phyloP scores from a whole-genome alignment of 2,113 vertebrate genomes.

The Boleophthalmus pectinirostris region DNA sequence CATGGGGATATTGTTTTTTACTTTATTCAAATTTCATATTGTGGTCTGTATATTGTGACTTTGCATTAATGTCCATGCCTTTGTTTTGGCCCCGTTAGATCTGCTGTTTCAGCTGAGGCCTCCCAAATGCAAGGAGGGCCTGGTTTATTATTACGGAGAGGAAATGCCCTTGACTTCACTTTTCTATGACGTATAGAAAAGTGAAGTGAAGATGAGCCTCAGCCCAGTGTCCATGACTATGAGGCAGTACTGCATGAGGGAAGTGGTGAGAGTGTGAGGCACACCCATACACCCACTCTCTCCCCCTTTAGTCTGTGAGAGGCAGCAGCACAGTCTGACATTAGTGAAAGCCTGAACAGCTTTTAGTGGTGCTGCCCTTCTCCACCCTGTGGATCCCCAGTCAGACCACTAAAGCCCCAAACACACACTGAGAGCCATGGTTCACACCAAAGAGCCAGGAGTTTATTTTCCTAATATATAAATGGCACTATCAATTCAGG shows the following conservation, averaged over 20 bases:
- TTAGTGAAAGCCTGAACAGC: slow-evolving; percentile 45
- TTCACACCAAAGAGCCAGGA: slow-evolving; percentile 6
- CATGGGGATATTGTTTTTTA: background rate
- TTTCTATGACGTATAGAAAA: background rate
- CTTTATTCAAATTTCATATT: background rate
- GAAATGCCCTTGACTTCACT: slow-evolving; percentile 41
- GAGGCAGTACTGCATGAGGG: slow-evolving; percentile 54
- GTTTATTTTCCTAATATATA: background rate
- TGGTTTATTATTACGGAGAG: slow-evolving; percentile 39
- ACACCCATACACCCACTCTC: slow-evolving; percentile 64
- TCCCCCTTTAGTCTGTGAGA: slow-evolving; percentile 29
- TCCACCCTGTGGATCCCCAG: slow-evolving; percentile 51
- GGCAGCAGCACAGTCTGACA: slow-evolving; percentile 29
- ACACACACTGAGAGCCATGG: slow-evolving; percentile 2
- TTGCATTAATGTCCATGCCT: slow-evolving; percentile 20
- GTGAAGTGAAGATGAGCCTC: slow-evolving; percentile 18
- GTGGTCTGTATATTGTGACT: background rate
- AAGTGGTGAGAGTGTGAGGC: slow-evolving; percentile 59
- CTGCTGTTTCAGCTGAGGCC: slow-evolving; percentile 48
- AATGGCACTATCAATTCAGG: background rate
- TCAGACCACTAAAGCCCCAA: slow-evolving; percentile 34
- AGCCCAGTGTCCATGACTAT: slow-evolving; percentile 17
- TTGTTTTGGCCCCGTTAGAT: slow-evolving; percentile 7
- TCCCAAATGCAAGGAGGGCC: slow-evolving; percentile 32
- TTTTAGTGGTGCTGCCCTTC: slow-evolving; percentile 45